Evolutionary conservation across 92 coral and sea anemone genomes (phyloP).

Genomic region (Bergia puertoricense): DNA sequence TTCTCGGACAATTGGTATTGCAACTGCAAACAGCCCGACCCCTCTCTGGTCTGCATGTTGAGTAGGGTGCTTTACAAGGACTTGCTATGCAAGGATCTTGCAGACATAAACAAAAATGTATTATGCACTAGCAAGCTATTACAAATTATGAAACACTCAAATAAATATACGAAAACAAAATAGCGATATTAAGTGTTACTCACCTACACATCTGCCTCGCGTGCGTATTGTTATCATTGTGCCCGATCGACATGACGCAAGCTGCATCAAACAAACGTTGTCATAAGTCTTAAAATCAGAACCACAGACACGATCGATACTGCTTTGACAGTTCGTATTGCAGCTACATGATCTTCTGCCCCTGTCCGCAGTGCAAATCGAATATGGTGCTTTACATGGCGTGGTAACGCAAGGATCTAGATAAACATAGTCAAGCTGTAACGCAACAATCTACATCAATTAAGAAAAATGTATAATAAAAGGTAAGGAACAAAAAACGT

Average conservation of each 20-base stretch:
- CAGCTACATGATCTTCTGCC: background rate
- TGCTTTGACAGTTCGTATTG: background rate
- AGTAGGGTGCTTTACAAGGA: too few species aligned
- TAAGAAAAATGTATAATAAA: too few species aligned
- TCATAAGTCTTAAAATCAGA: background rate
- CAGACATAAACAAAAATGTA: too few species aligned
- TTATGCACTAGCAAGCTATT: too few species aligned
- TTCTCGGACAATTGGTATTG: background rate
- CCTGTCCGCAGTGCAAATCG: background rate
- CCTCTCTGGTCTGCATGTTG: background rate
- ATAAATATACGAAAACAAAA: too few species aligned
- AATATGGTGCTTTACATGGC: background rate
- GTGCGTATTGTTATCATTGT: background rate
- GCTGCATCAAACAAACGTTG: slow-evolving; percentile 5
- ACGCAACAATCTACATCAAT: too few species aligned
- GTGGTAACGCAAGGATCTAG: slow-evolving; percentile 9
- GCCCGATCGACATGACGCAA: background rate
- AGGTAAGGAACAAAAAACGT: too few species aligned
- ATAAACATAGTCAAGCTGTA: too few species aligned
- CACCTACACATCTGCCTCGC: slow-evolving; percentile 25
- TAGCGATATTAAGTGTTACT: background rate
- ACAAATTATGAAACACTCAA: too few species aligned
- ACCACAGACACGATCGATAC: background rate
- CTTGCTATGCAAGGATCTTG: background rate
- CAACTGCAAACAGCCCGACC: background rate